Percentiles rank a stretch among this genome's conserved stretches.
phyloP scores from a whole-genome alignment of 2,888 invertebrate species.

The Hirtodrosophila confusa region DNA sequence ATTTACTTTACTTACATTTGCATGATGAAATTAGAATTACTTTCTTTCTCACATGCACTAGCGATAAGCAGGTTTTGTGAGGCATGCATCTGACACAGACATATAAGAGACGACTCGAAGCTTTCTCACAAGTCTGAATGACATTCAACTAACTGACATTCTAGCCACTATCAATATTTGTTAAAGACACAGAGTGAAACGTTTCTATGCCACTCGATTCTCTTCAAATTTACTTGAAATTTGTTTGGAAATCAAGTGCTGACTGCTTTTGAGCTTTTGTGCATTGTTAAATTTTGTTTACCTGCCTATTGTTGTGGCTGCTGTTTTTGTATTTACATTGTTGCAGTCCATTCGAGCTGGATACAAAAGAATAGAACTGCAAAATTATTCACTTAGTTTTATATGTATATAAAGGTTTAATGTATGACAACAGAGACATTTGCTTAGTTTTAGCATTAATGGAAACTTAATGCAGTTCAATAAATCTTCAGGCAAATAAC shows the following conservation, averaged over 20 bases:
- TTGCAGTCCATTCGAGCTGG: constrained; percentile 12
- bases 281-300: constrained; percentile 63
- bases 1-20: too few species aligned
- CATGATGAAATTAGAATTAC: too few species aligned
- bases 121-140: background rate
- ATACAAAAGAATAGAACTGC: constrained; percentile 25
- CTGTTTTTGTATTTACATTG: constrained; percentile 25
- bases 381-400: background rate
- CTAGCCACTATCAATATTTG: constrained; percentile 39
- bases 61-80: too few species aligned
- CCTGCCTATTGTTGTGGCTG: constrained; percentile 25
- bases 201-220: constrained; percentile 23
- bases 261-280: constrained; percentile 58
- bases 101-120: too few species aligned
- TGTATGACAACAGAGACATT: constrained; percentile 48
- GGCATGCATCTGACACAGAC: too few species aligned
- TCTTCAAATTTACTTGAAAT: constrained; percentile 39
- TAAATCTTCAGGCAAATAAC: constrained; percentile 59
- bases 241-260: constrained; percentile 19
- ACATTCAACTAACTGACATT: constrained; percentile 18
- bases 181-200: constrained; percentile 15
- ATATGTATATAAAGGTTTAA: constrained; percentile 25
- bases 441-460: constrained; percentile 67
- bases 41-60: too few species aligned
- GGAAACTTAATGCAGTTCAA: constrained; percentile 72